Base-by-base conservation (phyloP, 2,888 invertebrate species). In the Seira musarum region DNA sequence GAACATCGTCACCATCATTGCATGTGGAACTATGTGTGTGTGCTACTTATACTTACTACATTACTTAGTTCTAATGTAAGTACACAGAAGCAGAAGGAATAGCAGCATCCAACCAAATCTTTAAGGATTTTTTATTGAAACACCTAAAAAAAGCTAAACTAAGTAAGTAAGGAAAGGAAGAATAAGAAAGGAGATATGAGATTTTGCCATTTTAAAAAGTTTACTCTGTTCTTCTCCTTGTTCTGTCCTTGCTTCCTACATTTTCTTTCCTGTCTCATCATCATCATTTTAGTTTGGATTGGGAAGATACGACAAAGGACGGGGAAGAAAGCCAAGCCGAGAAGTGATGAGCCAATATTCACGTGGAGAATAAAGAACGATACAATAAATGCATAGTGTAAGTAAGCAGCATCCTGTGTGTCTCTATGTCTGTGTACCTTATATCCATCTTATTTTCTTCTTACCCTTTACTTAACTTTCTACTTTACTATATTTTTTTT, bases 261-360 rank as follows among this genome's bases (percentile, higher is more conserved):
- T 24, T 35, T 24, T 35, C 67, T 5, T 61, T 2, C 67, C 72
- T 72, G 64, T 64, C 63, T 64, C 72, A 72, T 64, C 72, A 72
- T 63, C 72, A 72, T 64, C 72, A 72, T 64, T 19, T 17, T 40
- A 40, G 40, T 40, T 40, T 40, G 40, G 35, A 15, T 22, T 46
- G 61, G 68, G 76, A 40, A 40, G 40, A 40, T 40, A 77, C 76
- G 76, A 77, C 76, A 77, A 77, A 77, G 70, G 65, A 77, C 76
- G 69, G 70, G 40, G 49, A 64, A 70, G 57, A 35, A 70, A 35
- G 60, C 40, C 40, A 40, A 40, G 40, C 40, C 40, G 40, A 40
- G 40, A 40, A 40, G 40, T 40, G 40, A 79, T 80, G 80, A 80
- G 80, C 80, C 80, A 80, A 80, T 80, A 80, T 80, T 80, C 80